Conservation (phyloP, 1,140 invertebrate genomes). For the Grapholita molesta region DNA sequence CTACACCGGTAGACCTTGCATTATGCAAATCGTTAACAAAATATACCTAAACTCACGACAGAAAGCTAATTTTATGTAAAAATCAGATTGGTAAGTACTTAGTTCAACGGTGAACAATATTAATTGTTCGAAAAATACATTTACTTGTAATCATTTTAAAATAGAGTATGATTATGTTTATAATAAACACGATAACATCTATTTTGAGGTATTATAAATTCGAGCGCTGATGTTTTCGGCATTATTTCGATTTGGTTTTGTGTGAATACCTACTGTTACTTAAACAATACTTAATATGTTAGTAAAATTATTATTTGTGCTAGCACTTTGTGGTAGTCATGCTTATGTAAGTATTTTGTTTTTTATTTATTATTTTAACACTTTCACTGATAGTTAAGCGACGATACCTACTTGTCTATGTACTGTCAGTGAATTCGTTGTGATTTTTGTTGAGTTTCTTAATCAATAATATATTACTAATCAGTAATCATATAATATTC, state of each 20-base stretch:
- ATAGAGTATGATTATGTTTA: not conserved
- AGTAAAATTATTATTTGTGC: not conserved
- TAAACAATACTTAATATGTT: not conserved
- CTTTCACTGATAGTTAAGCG: too few species aligned
- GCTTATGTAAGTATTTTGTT: not conserved
- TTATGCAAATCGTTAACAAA: not conserved
- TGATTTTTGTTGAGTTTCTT: too few species aligned
- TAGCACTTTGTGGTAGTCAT: not conserved
- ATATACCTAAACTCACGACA: not conserved
- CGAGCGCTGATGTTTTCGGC: not conserved
- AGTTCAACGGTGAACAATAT: not conserved
- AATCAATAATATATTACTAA: too few species aligned
- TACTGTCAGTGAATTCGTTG: too few species aligned
- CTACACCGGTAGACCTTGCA: not conserved
- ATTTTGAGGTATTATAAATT: not conserved
- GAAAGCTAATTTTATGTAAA: not conserved
- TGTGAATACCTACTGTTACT: not conserved
- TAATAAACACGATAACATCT: not conserved
- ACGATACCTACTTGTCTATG: too few species aligned
- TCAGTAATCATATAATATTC: too few species aligned
- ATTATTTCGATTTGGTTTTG: not conserved
- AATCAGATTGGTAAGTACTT: not conserved
- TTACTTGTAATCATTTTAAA: not conserved
- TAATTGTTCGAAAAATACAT: not conserved
- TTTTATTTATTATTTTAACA: not conserved